These are phyloP conservation scores for Promerops cafer DNA, from an alignment of 2,113 vertebrate genomes.

Conservation along the genomic window DNA sequence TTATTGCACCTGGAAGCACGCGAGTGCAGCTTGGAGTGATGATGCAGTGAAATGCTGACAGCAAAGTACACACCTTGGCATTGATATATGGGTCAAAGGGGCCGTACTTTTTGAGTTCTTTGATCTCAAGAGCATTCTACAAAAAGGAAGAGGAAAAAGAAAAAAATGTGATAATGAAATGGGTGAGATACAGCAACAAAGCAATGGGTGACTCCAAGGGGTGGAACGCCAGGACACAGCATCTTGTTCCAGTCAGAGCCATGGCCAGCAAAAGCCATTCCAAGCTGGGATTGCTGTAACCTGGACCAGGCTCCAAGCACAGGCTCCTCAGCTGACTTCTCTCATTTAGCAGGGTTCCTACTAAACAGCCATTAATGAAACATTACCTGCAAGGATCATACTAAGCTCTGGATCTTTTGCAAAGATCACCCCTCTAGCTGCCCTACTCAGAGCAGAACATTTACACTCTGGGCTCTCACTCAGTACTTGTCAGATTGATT, in stretches of 20 bases:
- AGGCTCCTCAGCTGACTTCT: not conserved
- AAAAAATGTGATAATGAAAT: constrained; percentile 79
- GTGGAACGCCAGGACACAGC: constrained; percentile 1
- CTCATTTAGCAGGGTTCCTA: not conserved
- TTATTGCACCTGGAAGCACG: constrained; percentile 46
- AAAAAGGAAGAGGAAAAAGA: constrained; percentile 83
- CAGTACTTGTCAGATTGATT: not conserved
- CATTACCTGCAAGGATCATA: not conserved
- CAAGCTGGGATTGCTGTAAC: constrained; percentile 17
- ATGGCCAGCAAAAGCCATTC: constrained; percentile 21
- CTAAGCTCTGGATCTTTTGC: not conserved
- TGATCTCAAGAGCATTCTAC: constrained; percentile 97
- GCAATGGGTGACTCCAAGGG: constrained; percentile 65
- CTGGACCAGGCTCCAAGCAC: not conserved
- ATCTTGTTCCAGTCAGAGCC: constrained; percentile 49
- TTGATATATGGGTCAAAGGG: constrained; percentile 99
- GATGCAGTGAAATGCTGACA: constrained; percentile 70
- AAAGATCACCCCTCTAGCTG: not conserved
- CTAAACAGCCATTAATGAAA: not conserved
- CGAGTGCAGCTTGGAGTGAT: constrained; percentile 50
- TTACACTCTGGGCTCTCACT: not conserved
- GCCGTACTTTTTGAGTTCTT: constrained; percentile 99
- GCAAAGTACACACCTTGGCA: constrained; percentile 98
- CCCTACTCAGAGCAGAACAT: not conserved
- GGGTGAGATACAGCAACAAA: constrained; percentile 75